These are phyloP conservation scores for Ceyx erithaca DNA, from an alignment of 2,797 vertebrate species.

Conservation along the genomic window DNA sequence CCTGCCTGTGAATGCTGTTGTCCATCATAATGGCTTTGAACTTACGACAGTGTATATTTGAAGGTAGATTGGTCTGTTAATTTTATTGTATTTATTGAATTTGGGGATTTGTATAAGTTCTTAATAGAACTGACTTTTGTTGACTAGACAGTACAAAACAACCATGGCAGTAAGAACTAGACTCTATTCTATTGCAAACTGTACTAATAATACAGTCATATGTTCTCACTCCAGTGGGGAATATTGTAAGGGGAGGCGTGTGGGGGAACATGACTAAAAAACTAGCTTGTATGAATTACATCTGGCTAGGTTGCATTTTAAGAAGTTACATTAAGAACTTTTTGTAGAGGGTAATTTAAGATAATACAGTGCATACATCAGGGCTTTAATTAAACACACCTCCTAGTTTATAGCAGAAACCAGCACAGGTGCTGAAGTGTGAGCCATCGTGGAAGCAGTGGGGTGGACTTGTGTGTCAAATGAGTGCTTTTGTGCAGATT, in stretches of 20 bases:
- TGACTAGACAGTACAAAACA: constrained; percentile 19
- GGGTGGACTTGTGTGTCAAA: neutral
- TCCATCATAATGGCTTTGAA: constrained; percentile 58
- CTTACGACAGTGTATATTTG: constrained; percentile 18
- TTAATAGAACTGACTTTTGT: constrained; percentile 24
- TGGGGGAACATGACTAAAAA: neutral
- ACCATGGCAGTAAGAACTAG: neutral
- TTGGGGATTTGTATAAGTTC: neutral
- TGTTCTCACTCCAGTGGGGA: neutral
- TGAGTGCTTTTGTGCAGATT: neutral
- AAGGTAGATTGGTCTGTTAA: constrained; percentile 44
- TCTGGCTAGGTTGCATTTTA: neutral
- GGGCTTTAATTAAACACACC: neutral
- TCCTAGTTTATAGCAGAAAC: neutral
- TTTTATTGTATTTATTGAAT: constrained; percentile 46
- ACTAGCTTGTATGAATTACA: neutral
- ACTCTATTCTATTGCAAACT: neutral
- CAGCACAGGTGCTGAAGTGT: neutral
- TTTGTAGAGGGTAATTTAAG: neutral
- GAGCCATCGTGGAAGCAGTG: neutral
- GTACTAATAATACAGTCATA: neutral
- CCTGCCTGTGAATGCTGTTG: constrained; percentile 1
- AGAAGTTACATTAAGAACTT: neutral
- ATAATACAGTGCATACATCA: neutral
- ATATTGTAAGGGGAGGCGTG: neutral